Conservation (phyloP, 1,140 invertebrate species). For the Sesamia nonagrioides region DNA sequence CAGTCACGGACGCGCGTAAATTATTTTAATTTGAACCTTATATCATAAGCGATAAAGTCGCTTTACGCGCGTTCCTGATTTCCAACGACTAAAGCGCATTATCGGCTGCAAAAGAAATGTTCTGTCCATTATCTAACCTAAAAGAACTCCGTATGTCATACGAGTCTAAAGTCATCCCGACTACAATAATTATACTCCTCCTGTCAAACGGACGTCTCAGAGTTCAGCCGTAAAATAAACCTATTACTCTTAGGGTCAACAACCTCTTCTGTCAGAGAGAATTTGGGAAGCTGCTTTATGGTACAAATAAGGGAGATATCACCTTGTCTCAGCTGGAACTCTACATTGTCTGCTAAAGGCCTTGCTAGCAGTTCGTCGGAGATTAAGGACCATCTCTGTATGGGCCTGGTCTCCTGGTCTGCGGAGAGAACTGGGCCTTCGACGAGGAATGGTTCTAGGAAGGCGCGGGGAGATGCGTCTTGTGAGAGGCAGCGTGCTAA, state of each 20-base stretch:
- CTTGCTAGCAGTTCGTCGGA: slow-evolving; percentile 96
- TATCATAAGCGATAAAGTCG: background rate
- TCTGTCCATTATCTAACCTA: slow-evolving; percentile 42
- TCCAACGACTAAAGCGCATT: background rate
- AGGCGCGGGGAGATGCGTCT: slow-evolving; percentile 97
- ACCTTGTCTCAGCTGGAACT: slow-evolving; percentile 97
- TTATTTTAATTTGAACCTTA: background rate
- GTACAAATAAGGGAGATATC: slow-evolving; percentile 97
- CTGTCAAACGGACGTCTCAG: slow-evolving; percentile 98
- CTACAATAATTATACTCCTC: slow-evolving; percentile 61
- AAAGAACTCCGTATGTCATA: slow-evolving; percentile 75
- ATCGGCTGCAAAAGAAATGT: slow-evolving; percentile 2
- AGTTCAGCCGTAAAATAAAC: slow-evolving; percentile 97
- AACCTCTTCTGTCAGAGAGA: slow-evolving; percentile 97
- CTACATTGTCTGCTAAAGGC: slow-evolving; percentile 92
- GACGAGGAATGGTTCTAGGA: slow-evolving; percentile 95
- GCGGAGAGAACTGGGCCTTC: slow-evolving; percentile 93
- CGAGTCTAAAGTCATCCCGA: slow-evolving; percentile 71
- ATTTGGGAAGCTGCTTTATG: slow-evolving; percentile 95
- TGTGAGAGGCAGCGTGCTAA: slow-evolving; percentile 96
- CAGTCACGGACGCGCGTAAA: too few species aligned
- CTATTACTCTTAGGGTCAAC: slow-evolving; percentile 98
- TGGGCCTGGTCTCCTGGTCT: slow-evolving; percentile 92
- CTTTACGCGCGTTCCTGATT: background rate
- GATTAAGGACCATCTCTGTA: slow-evolving; percentile 97